Conservation (phyloP, 2,113 vertebrate species). For the Bucco capensis region DNA sequence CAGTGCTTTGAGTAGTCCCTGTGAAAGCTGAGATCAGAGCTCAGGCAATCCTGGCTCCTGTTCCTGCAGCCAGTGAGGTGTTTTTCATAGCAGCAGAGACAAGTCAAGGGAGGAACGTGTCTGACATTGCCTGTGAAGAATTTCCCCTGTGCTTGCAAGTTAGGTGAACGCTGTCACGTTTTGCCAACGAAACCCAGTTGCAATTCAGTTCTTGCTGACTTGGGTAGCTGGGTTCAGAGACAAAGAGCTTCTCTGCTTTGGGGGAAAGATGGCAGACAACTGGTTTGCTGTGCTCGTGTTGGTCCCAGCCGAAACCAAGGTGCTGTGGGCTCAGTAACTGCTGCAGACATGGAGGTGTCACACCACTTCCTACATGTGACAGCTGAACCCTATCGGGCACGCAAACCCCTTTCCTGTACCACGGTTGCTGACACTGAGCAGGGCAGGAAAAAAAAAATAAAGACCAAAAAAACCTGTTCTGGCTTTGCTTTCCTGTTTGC, state of each 20-base stretch:
- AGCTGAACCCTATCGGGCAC: not conserved
- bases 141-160: not conserved
- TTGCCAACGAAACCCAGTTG: not conserved
- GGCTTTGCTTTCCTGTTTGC: not conserved
- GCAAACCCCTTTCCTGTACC: not conserved
- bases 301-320: not conserved
- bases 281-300: accelerated
- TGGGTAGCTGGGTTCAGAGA: not conserved
- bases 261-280: not conserved
- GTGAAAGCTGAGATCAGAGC: not conserved
- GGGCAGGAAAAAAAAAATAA: not conserved
- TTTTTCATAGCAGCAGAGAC: not conserved
- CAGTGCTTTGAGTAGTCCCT: not conserved
- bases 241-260: not conserved
- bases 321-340: not conserved
- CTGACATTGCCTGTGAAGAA: not conserved
- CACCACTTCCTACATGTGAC: not conserved
- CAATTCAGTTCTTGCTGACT: not conserved
- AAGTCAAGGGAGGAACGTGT: not conserved
- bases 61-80: not conserved
- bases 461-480: accelerated
- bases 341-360: not conserved
- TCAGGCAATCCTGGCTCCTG: not conserved
- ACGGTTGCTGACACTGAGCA: not conserved
- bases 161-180: accelerated